Evolutionary conservation across 2,797 vertebrate species (phyloP).

Genomic region (Mallotus villosus): DNA sequence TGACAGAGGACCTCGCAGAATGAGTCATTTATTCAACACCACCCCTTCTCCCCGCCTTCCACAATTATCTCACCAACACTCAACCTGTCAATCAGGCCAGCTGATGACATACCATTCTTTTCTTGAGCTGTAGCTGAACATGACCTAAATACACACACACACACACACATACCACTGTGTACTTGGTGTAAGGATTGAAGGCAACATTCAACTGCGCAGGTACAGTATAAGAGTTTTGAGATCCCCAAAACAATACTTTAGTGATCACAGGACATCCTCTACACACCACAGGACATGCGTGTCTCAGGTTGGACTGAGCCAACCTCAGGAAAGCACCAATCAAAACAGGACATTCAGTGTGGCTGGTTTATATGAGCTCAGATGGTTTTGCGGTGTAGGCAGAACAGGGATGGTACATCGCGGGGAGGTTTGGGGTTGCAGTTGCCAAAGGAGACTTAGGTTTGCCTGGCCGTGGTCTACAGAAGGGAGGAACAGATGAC

Average conservation of each 20-base stretch:
- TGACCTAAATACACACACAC: neutral
- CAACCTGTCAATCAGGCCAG: constrained; percentile 64
- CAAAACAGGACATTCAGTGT: constrained; percentile 63
- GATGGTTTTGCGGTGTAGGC: constrained; percentile 73
- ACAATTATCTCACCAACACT: constrained; percentile 48
- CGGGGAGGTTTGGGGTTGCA: constrained; percentile 23
- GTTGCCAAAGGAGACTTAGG: constrained; percentile 76
- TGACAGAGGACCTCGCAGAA: no score
- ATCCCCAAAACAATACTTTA: no score
- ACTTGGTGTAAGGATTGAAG: no score
- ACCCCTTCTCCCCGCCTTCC: constrained; percentile 23
- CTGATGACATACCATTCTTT: constrained; percentile 62
- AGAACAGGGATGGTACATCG: constrained; percentile 60
- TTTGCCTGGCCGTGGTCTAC: constrained; percentile 62
- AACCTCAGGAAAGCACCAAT: constrained; percentile 69
- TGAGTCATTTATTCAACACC: no score
- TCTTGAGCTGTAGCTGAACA: constrained; percentile 64
- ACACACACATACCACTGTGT: no score
- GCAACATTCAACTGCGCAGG: no score
- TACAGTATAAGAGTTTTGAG: no score
- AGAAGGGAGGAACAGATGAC: constrained; percentile 70
- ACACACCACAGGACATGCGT: no score
- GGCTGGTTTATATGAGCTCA: constrained; percentile 70
- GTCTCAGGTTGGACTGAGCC: constrained; percentile 20
- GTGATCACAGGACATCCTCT: no score